These are phyloP conservation scores for Drosophila melanosoma DNA, from an alignment of 2,888 invertebrate genomes.

Conservation along the genomic window DNA sequence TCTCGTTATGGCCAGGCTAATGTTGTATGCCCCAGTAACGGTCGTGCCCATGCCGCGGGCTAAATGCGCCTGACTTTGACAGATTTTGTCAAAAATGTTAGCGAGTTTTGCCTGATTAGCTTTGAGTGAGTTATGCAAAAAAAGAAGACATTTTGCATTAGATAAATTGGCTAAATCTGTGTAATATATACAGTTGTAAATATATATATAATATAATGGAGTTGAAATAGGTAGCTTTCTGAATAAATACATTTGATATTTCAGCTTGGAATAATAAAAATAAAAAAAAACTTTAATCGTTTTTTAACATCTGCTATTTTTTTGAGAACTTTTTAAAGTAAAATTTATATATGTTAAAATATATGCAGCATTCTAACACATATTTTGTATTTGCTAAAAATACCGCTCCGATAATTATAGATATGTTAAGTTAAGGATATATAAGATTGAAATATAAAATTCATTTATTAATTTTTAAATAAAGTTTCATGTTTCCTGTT, in stretches of 20 bases:
- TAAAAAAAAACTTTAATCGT: neutral
- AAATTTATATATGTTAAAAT: no score
- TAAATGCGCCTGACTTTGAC: constrained; percentile 64
- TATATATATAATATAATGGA: neutral
- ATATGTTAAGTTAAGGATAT: neutral
- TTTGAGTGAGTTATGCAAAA: constrained; percentile 21
- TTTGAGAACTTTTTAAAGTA: neutral
- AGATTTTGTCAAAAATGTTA: constrained; percentile 55
- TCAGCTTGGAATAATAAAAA: neutral
- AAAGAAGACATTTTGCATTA: neutral
- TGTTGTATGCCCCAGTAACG: constrained; percentile 40
- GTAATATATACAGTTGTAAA: neutral
- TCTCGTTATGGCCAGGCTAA: constrained; percentile 44
- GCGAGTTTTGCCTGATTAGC: constrained; percentile 67
- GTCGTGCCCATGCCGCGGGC: constrained; percentile 33
- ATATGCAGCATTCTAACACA: neutral
- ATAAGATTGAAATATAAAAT: neutral
- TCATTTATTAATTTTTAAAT: neutral
- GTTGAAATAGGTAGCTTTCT: neutral
- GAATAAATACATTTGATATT: neutral
- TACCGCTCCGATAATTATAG: neutral
- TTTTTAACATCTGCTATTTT: neutral
- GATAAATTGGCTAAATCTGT: neutral
- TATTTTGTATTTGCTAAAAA: neutral
- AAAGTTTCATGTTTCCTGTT: neutral